Percentiles rank a stretch among this genome's conserved stretches.
These are phyloP conservation scores for Busseola fusca DNA, from an alignment of 2,888 invertebrate species.

Conservation along the genomic window DNA sequence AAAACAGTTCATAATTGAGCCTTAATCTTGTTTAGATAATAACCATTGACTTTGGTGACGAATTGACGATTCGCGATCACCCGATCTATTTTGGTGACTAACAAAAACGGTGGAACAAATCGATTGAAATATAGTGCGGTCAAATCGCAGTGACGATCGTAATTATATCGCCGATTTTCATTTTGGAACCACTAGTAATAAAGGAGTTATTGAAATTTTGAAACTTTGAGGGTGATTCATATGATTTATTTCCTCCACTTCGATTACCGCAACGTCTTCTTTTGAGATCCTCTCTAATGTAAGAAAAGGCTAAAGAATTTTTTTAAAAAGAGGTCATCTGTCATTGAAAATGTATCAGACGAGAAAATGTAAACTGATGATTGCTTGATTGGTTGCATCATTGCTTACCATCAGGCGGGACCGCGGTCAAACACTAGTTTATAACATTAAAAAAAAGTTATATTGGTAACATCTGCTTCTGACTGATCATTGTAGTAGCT, in stretches of 20 bases:
- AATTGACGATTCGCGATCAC: conserved; percentile 32
- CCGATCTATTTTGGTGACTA: conserved; percentile 27
- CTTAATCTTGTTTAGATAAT: conserved; percentile 21
- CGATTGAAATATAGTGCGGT: conserved; percentile 30
- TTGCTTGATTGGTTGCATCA: too few species aligned
- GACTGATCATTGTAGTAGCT: not conserved
- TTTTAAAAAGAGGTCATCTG: not conserved
- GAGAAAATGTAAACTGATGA: too few species aligned
- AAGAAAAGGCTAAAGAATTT: not conserved
- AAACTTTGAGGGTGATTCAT: not conserved
- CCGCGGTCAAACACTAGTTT: too few species aligned
- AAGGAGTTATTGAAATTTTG: not conserved
- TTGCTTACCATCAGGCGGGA: too few species aligned
- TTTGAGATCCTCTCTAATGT: not conserved
- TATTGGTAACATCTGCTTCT: not conserved
- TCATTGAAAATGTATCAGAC: not conserved
- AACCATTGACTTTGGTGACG: conserved; percentile 28
- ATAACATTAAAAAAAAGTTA: too few species aligned
- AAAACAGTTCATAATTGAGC: conserved; percentile 15
- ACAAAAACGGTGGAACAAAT: conserved; percentile 39
- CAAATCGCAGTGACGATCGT: conserved; percentile 12
- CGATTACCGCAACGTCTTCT: too few species aligned
- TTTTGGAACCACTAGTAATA: not conserved
- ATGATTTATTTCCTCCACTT: not conserved
- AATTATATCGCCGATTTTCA: conserved; percentile 12